Conservation (phyloP, 2,797 vertebrate species). For the Microctenopoma stevenorrisi region DNA sequence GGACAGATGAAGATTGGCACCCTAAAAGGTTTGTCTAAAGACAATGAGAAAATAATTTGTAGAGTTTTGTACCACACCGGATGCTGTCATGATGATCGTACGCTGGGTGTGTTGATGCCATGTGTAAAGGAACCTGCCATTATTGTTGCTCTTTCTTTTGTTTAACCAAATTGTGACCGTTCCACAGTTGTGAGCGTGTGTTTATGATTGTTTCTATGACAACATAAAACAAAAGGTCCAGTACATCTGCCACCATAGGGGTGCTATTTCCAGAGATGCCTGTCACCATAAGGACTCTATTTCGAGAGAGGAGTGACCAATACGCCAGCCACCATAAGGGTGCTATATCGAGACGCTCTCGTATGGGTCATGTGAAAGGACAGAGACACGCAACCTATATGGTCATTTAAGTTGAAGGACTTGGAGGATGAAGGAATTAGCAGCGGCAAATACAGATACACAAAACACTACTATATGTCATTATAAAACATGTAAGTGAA, state of each 20-base stretch:
- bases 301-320: background rate
- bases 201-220: background rate
- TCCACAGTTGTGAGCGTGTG: background rate
- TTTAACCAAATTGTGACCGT: background rate
- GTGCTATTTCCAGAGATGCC: background rate
- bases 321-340: background rate
- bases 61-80: background rate
- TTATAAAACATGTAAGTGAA: background rate
- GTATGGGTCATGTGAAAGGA: background rate
- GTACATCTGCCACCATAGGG: background rate
- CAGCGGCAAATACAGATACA: background rate
- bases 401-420: background rate
- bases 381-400: background rate
- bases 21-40: no score
- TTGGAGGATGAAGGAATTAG: background rate
- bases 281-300: background rate
- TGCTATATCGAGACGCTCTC: background rate
- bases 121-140: background rate
- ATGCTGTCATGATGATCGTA: background rate
- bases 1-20: no score
- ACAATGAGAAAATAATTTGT: no score
- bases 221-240: background rate
- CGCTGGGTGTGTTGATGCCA: no score
- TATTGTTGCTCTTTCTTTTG: no score
- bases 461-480: background rate